Percentiles rank a stretch among this genome's conserved stretches.
Conservation (phyloP, 2,888 invertebrate species). For the Rhyacophila evoluta region DNA sequence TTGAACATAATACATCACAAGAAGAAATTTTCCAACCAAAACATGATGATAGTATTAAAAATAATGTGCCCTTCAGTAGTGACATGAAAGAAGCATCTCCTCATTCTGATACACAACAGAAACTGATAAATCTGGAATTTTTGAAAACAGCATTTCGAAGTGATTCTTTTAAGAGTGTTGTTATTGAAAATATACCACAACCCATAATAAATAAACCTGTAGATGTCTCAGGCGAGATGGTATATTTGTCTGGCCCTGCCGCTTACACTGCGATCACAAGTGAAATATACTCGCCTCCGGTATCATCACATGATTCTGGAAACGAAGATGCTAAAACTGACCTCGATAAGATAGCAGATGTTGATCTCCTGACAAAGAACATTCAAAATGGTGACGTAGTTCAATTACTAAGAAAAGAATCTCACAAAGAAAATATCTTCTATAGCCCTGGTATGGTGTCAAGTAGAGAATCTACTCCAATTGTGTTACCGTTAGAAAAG, state of each 20-base stretch:
- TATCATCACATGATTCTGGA: background rate
- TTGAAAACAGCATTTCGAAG: background rate
- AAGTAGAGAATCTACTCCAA: conserved; percentile 43
- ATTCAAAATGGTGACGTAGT: background rate
- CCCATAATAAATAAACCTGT: background rate
- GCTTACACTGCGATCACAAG: background rate
- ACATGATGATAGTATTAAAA: background rate
- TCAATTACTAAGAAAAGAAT: background rate
- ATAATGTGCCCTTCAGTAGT: background rate
- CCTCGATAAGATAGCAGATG: background rate
- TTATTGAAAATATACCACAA: background rate
- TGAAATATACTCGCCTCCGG: background rate
- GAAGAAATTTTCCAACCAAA: background rate
- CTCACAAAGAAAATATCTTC: background rate
- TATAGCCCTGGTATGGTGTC: conserved; percentile 50
- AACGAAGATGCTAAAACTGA: background rate
- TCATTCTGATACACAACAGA: background rate
- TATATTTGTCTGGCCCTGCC: background rate
- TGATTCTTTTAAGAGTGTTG: background rate
- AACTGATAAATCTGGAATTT: background rate
- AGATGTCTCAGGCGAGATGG: background rate
- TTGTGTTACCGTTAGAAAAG: background rate
- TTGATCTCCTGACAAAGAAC: background rate
- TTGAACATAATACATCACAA: background rate
- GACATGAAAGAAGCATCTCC: background rate